A percentile compares a stretch with the other conserved stretches of the same genome.
These are phyloP conservation scores for Larimichthys polyactis DNA, from an alignment of 2,113 vertebrate genomes.

Conservation along the genomic window DNA sequence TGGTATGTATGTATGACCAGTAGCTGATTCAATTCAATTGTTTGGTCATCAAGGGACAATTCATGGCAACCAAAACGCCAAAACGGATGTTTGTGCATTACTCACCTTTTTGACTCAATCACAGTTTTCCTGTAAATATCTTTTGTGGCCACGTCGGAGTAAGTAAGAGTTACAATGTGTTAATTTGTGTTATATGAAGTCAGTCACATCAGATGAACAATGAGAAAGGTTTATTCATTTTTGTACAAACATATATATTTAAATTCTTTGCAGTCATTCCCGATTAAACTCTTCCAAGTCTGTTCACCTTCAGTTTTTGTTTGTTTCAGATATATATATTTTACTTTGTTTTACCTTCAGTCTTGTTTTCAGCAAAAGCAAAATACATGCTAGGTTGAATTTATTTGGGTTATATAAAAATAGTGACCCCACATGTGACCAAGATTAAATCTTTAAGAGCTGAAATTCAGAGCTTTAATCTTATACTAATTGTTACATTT, in stretches of 20 bases:
- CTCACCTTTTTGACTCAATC: neutral
- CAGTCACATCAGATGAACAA: neutral
- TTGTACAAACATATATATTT: neutral
- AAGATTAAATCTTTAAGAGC: neutral
- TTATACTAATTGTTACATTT: neutral
- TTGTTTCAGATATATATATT: neutral
- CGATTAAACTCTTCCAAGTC: neutral
- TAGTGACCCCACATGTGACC: neutral
- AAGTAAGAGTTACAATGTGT: neutral
- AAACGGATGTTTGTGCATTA: neutral
- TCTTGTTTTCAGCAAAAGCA: slow-evolving; percentile 20
- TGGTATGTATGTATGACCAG: neutral
- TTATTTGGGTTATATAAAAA: neutral
- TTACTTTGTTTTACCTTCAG: neutral
- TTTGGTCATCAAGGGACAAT: neutral
- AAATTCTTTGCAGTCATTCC: neutral
- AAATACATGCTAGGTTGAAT: neutral
- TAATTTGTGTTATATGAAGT: neutral
- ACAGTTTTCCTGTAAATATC: neutral
- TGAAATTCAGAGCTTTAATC: neutral
- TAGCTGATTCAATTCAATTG: neutral
- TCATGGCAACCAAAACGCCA: neutral
- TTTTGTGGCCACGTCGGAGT: neutral
- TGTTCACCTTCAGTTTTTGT: neutral
- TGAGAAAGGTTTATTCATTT: neutral